phyloP scores from a whole-genome alignment of 2,113 vertebrate genomes.

The Indicator indicator region DNA sequence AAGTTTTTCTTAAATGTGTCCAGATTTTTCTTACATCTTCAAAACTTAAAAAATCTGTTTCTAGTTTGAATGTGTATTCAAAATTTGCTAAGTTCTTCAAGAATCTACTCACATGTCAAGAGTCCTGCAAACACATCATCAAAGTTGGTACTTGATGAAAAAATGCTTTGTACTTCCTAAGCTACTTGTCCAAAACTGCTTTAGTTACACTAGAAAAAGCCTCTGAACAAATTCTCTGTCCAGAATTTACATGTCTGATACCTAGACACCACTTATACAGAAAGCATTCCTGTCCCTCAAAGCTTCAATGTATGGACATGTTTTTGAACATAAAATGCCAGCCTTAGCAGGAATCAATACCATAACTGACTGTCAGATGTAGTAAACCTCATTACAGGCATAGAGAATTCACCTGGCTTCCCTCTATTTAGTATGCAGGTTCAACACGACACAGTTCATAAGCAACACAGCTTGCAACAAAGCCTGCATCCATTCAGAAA shows the following conservation, averaged over 20 bases:
- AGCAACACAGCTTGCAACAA: background rate
- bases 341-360: background rate
- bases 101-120: background rate
- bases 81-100: background rate
- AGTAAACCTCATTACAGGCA: background rate
- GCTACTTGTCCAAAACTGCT: background rate
- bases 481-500: background rate
- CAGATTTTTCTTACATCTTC: background rate
- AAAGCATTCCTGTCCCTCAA: background rate
- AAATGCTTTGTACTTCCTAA: background rate
- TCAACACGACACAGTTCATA: background rate
- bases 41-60: background rate
- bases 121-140: background rate
- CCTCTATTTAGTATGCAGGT: background rate
- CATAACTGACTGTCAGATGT: accelerated
- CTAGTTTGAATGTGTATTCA: background rate
- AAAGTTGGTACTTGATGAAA: background rate
- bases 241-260: background rate
- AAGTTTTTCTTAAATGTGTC: background rate
- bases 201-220: background rate
- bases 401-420: background rate
- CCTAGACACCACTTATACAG: background rate
- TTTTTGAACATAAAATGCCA: background rate
- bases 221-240: background rate
- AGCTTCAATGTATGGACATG: background rate